These are phyloP conservation scores for Diglossa cyanea DNA, from an alignment of 2,797 vertebrate species.

Conservation along the genomic window DNA sequence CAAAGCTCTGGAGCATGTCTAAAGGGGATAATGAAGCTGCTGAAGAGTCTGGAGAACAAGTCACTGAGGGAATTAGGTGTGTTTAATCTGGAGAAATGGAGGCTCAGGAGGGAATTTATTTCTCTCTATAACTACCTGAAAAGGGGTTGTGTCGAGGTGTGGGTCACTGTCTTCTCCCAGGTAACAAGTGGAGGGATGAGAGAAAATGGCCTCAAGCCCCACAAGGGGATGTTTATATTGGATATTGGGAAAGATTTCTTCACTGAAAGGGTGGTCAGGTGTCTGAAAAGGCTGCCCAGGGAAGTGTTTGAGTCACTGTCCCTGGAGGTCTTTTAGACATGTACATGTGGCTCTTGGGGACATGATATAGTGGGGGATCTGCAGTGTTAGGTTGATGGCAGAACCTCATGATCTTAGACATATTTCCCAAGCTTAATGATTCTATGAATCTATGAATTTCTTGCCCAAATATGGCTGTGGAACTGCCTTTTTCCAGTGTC, in stretches of 20 bases:
- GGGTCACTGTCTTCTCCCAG: not conserved
- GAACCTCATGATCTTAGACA: not conserved
- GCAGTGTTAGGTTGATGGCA: not conserved
- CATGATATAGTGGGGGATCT: not conserved
- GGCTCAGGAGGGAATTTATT: not conserved
- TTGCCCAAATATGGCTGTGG: not conserved
- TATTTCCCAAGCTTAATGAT: not conserved
- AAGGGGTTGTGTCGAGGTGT: not conserved
- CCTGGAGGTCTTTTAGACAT: not conserved
- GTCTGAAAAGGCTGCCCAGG: not conserved
- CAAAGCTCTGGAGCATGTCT: not conserved
- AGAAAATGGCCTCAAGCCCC: not conserved
- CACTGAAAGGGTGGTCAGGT: not conserved
- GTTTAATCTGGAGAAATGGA: not conserved
- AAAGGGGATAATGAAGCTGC: not conserved
- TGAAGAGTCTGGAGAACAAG: not conserved
- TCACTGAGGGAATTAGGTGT: not conserved
- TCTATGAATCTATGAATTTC: not conserved
- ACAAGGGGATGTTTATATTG: accelerated
- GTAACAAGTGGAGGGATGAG: not conserved
- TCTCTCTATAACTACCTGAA: not conserved
- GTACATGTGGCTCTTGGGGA: not conserved
- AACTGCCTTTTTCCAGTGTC: not conserved
- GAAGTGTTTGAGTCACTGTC: not conserved
- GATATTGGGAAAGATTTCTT: not conserved